A percentile compares a stretch with the other conserved stretches of the same genome.
Evolutionary conservation across 92 coral and sea anemone genomes (phyloP).

Genomic region (Paramuricea clavata): DNA sequence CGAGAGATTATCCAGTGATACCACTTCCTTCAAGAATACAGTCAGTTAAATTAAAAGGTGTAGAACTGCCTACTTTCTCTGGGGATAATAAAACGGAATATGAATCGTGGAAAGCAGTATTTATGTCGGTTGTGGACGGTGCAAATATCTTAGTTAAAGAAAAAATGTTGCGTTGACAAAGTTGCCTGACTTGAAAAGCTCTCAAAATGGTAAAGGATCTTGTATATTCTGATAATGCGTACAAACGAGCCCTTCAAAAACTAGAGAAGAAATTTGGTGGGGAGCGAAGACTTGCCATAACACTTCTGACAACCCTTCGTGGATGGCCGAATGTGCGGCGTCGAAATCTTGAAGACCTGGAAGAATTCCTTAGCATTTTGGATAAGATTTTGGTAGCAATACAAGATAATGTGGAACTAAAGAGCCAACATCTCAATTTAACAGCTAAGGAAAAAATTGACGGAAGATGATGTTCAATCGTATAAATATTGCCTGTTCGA

Average conservation of each 20-base stretch:
- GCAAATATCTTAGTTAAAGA: constrained; percentile 21
- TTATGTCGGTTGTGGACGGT: constrained; percentile 19
- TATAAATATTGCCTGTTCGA: constrained; percentile 4
- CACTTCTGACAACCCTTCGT: constrained; percentile 22
- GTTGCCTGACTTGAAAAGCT: constrained; percentile 12
- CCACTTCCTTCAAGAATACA: background rate
- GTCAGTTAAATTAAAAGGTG: constrained; percentile 17
- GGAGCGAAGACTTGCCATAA: constrained; percentile 20
- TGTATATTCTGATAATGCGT: constrained; percentile 17
- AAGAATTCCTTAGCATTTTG: too few relatives aligned
- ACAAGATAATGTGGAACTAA: constrained; percentile 39
- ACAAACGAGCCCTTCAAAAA: constrained; percentile 18
- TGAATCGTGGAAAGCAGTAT: constrained; percentile 41
- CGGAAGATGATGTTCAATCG: constrained; percentile 9
- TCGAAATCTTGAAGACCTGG: constrained; percentile 45
- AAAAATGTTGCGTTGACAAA: constrained; percentile 26
- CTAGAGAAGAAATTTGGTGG: constrained; percentile 37
- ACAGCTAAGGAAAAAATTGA: constrained; percentile 35
- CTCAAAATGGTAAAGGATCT: constrained; percentile 12
- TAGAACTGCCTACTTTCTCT: constrained; percentile 12
- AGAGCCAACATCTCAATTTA: constrained; percentile 25
- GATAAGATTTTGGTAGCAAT: constrained; percentile 34
- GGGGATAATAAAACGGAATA: constrained; percentile 34
- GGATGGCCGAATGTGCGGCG: constrained; percentile 45
- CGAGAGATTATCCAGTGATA: background rate